Evolutionary conservation across 2,888 invertebrate genomes (phyloP).

Genomic region (Sphecodes monilicornis): DNA sequence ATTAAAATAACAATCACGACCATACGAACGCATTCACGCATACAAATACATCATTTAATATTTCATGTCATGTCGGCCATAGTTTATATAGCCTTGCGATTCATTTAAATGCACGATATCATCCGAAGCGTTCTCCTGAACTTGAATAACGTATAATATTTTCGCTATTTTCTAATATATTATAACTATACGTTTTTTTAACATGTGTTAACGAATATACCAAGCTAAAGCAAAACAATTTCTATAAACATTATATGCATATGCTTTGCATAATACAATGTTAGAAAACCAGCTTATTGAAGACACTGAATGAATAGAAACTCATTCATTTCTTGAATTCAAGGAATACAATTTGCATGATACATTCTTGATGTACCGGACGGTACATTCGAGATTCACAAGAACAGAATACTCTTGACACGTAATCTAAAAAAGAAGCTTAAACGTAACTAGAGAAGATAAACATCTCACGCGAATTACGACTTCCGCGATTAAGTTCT

Average conservation of each 20-base stretch:
- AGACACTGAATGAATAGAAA: too few species aligned
- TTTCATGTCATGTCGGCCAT: constrained; percentile 32
- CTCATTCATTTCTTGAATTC: too few species aligned
- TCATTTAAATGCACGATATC: constrained; percentile 38
- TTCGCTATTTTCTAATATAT: not conserved
- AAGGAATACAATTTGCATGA: too few species aligned
- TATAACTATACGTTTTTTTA: too few species aligned
- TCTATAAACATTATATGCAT: not conserved
- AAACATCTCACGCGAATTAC: not conserved
- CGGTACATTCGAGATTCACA: not conserved
- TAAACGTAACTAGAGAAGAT: not conserved
- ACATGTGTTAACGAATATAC: not conserved
- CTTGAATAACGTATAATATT: not conserved
- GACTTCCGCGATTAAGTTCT: not conserved
- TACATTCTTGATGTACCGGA: not conserved
- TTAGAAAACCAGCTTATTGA: too few species aligned
- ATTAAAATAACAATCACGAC: constrained; percentile 38
- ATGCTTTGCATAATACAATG: not conserved
- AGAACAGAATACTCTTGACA: not conserved
- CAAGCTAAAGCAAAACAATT: not conserved
- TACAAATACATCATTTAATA: constrained; percentile 49
- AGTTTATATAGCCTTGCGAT: constrained; percentile 21
- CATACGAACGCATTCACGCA: constrained; percentile 26
- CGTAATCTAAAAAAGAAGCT: constrained; percentile 11
- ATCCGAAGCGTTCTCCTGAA: not conserved